Conservation (phyloP, 2,113 vertebrate genomes). For the Notechis scutatus region DNA sequence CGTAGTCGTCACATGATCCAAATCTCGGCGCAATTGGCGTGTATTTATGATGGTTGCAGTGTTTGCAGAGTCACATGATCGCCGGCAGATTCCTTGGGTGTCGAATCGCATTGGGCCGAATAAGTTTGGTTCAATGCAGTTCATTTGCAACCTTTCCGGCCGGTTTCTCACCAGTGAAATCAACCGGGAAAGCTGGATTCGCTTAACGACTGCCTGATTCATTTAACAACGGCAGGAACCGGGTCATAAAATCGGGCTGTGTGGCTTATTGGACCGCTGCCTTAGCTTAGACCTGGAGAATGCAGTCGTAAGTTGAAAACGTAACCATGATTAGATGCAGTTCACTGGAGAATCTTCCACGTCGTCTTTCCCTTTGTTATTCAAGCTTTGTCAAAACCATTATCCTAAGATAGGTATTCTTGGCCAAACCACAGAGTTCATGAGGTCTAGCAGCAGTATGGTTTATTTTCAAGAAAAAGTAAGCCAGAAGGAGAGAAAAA, state of each 20-base stretch:
- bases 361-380: neutral
- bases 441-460: neutral
- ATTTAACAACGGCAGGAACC: neutral
- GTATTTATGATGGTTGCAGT: neutral
- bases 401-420: neutral
- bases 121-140: neutral
- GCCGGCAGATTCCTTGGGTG: neutral
- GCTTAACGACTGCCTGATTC: neutral
- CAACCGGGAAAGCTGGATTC: neutral
- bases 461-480: neutral
- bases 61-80: neutral
- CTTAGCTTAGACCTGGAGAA: neutral
- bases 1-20: neutral
- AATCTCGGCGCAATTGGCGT: neutral
- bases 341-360: neutral
- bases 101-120: neutral
- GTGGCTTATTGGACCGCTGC: neutral
- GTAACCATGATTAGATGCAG: neutral
- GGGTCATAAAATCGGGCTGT: too few species aligned
- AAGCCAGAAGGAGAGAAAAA: rapidly evolving
- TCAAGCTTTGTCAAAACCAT: neutral
- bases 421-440: neutral
- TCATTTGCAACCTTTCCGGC: neutral
- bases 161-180: rapidly evolving
- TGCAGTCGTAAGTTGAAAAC: neutral